Base-by-base conservation (phyloP, 2,797 vertebrate genomes). In the Momotus momota region DNA sequence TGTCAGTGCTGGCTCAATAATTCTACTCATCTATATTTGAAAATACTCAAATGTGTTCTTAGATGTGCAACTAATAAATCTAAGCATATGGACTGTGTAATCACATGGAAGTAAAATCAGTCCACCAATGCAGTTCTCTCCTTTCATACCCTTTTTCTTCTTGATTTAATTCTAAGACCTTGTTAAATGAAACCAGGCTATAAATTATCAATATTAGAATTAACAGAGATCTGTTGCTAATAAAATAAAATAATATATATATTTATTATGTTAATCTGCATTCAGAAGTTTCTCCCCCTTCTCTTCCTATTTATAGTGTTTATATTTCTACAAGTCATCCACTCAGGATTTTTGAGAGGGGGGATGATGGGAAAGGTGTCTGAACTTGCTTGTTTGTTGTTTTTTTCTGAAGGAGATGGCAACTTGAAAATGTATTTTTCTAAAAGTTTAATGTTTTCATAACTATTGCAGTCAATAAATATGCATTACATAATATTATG, bases 191-290 rank as follows among this genome's bases (percentile, higher is more conserved):
- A 96, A 51, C 15, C 25, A 90, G 51, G 72, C 11, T 93, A 69
- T 93, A 95, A 96, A 98, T 96, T 97, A 96, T 97, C 97, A 96
- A 97, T 94, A 73, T n/a, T 65, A 89, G 67, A 97, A 96, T 97
- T 96, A 97, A 94, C 94, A 93, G 73, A 82, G 13, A 86, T 94
- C 55, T 91, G 48, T 94, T 94, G 19, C 49, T 71, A 87, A 96
- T 57, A 45, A 25, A 96, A 48, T 79, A 91, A 77, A 46, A 74
- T 31, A 97, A 90, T 95, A 86, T 26, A 17, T 26, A 9, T 38
- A 31, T 46, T 87, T 89, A 85, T 71, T 85, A 54, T 92, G 52
- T 91, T 96, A 82, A 92, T 93, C 38, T 81, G 27, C 77, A 54
- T 65, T 65, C 72, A 83, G 43, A 79, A 72, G 13, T 54, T 92